phyloP scores from a whole-genome alignment of 2,888 invertebrate genomes.

The Eulithis testata region DNA sequence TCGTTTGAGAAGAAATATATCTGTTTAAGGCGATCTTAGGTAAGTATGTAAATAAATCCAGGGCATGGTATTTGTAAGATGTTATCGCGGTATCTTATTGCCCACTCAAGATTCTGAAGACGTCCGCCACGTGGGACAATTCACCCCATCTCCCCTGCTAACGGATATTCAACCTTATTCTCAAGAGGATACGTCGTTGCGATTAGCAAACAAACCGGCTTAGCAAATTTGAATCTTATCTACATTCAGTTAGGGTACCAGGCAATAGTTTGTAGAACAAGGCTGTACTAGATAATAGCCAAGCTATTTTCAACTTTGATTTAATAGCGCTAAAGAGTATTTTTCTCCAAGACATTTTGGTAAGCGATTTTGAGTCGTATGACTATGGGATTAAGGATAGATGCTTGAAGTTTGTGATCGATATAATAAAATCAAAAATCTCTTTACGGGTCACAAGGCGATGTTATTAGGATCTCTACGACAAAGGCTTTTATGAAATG shows the following conservation, averaged over 20 bases:
- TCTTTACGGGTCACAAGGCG: slow-evolving; percentile 21
- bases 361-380: slow-evolving; percentile 11
- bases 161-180: slow-evolving; percentile 11
- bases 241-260: background rate
- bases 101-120: slow-evolving; percentile 21
- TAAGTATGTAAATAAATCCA: slow-evolving; percentile 17
- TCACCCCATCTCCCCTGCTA: background rate
- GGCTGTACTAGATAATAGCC: background rate
- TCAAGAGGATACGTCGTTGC: background rate
- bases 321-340: background rate
- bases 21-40: background rate
- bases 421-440: slow-evolving; percentile 24
- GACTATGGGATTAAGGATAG: background rate
- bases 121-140: slow-evolving; percentile 17
- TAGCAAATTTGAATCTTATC: slow-evolving; percentile 13
- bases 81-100: slow-evolving; percentile 20
- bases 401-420: slow-evolving; percentile 17
- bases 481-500: slow-evolving; percentile 22
- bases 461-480: slow-evolving; percentile 21
- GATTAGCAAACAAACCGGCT: background rate
- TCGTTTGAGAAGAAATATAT: background rate
- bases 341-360: background rate
- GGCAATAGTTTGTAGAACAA: background rate
- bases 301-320: slow-evolving; percentile 11
- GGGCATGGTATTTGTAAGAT: slow-evolving; percentile 7